Conservation (phyloP, 2,113 vertebrate species). For the Corvus cornix region DNA sequence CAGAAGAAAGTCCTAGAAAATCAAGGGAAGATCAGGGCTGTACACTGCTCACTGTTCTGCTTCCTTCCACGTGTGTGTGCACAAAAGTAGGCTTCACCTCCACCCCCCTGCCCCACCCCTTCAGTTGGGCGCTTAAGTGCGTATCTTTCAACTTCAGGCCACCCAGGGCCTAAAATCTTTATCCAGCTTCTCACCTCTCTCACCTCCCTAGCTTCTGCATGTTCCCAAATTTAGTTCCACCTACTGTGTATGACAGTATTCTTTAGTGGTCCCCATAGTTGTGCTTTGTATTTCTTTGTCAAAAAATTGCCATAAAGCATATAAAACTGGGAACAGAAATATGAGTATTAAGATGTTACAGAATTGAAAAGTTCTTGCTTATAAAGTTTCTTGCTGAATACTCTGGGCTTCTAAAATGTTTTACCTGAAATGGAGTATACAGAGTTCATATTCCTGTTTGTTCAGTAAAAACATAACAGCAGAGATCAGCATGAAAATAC, state of each 20-base stretch:
- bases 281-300: not conserved
- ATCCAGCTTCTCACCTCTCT: not conserved
- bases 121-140: not conserved
- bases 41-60: not conserved
- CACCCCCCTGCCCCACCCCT: not conserved
- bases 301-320: not conserved
- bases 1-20: not conserved
- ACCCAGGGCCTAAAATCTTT: not conserved
- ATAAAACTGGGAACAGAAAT: not conserved
- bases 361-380: not conserved
- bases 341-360: not conserved
- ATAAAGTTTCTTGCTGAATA: not conserved
- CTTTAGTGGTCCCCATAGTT: not conserved
- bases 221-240: not conserved
- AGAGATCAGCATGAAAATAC: not conserved
- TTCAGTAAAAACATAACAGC: conserved; percentile 15
- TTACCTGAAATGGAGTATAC: not conserved
- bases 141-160: not conserved
- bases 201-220: not conserved
- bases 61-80: not conserved
- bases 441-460: not conserved
- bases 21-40: not conserved
- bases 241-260: not conserved
- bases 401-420: not conserved
- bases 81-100: not conserved